phyloP scores from a whole-genome alignment of 2,888 invertebrate species.

The Zaprionus obscuricornis region DNA sequence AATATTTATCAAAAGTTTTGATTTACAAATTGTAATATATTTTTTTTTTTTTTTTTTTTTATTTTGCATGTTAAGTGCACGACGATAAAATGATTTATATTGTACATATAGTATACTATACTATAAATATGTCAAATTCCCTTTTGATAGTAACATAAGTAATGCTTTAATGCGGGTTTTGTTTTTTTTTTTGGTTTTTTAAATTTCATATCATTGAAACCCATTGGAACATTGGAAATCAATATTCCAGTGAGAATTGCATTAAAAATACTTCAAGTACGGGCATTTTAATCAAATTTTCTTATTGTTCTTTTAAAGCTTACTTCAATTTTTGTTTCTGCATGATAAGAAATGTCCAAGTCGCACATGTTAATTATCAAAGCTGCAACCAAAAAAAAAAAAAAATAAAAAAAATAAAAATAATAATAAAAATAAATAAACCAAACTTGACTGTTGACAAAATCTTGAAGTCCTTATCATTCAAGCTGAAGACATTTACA shows the following conservation, averaged over 20 bases:
- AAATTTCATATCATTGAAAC: background rate
- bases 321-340: constrained; percentile 16
- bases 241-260: constrained; percentile 3
- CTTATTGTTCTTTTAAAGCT: constrained; percentile 3
- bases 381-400: constrained; percentile 17
- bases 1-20: no score
- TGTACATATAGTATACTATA: no score
- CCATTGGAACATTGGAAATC: background rate
- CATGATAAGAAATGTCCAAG: constrained; percentile 28
- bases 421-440: no score
- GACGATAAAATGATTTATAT: no score
- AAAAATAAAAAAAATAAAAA: background rate
- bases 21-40: no score
- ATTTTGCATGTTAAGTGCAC: no score
- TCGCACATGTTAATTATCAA: constrained; percentile 44
- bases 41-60: no score
- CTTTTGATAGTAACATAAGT: background rate
- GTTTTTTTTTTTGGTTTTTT: background rate
- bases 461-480: constrained; percentile 11
- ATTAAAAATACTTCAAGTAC: no score
- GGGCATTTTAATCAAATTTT: no score
- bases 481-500: no score
- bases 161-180: background rate
- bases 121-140: no score
- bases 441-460: no score